These are phyloP conservation scores for Chionis minor DNA, from an alignment of 2,113 vertebrate genomes.

Conservation along the genomic window DNA sequence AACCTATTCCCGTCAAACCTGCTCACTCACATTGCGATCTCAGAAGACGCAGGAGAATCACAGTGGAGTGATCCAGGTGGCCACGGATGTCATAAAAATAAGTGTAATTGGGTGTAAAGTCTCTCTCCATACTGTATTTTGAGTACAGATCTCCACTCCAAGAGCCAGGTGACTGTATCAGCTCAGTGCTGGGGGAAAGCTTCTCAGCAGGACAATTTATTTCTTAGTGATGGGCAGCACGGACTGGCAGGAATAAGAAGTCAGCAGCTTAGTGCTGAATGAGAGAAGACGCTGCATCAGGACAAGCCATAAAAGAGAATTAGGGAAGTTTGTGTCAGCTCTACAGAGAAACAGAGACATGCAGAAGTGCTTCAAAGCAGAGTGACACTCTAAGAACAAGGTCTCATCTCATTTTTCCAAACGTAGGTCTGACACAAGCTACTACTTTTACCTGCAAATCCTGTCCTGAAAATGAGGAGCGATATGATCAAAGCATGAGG, in stretches of 20 bases:
- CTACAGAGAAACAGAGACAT: neutral
- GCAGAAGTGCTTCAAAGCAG: accelerated
- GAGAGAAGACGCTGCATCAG: neutral
- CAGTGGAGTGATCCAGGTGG: neutral
- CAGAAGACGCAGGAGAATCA: neutral
- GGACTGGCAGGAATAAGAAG: neutral
- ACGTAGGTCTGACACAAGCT: neutral
- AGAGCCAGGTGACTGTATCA: neutral
- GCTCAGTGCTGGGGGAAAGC: neutral
- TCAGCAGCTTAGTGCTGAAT: too few species aligned
- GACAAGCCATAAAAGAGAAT: neutral
- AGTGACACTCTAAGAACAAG: neutral
- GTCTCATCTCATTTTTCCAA: neutral
- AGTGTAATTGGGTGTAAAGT: neutral
- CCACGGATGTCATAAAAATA: neutral
- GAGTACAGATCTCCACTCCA: neutral
- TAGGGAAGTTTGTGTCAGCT: accelerated
- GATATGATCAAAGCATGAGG: neutral
- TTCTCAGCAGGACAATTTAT: neutral
- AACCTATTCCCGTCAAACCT: neutral
- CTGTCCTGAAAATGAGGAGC: neutral
- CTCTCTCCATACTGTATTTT: neutral
- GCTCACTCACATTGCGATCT: neutral
- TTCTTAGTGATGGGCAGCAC: neutral
- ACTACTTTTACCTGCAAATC: neutral